Percentiles rank a stretch among this genome's conserved stretches.
phyloP scores from a whole-genome alignment of 2,113 vertebrate genomes.

The Potamarius usumacintae region DNA sequence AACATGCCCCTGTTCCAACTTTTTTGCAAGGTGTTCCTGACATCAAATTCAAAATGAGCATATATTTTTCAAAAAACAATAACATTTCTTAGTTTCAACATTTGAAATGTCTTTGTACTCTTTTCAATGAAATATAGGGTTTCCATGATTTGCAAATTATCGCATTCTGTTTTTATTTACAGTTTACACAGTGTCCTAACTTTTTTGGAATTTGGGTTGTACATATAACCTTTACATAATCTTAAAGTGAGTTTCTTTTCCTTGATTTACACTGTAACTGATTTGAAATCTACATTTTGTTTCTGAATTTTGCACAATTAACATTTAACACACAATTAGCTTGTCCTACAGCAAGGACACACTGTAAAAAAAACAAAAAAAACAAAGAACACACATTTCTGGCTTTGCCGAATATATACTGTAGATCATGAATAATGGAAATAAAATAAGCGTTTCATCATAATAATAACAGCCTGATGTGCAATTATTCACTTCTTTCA shows the following conservation, averaged over 20 bases:
- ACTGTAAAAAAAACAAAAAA: neutral
- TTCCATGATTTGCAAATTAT: too few species aligned
- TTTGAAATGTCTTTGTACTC: too few species aligned
- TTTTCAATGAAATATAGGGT: too few species aligned
- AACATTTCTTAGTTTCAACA: too few species aligned
- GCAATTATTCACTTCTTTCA: conserved; percentile 14
- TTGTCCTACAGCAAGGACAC: neutral
- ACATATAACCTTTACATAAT: too few species aligned
- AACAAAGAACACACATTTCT: neutral
- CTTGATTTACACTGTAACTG: neutral
- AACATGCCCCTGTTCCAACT: too few species aligned
- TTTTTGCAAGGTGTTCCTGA: too few species aligned
- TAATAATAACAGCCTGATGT: neutral
- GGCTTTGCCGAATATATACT: neutral
- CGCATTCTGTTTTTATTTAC: neutral
- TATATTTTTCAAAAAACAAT: too few species aligned
- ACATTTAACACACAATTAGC: neutral
- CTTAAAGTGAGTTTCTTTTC: neutral
- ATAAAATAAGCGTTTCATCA: conserved; percentile 10
- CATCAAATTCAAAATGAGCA: too few species aligned
- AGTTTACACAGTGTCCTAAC: neutral
- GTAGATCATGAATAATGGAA: neutral
- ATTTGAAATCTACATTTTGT: neutral
- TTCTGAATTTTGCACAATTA: neutral
- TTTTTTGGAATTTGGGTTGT: too few species aligned